Base-by-base conservation (phyloP, 2,113 vertebrate species). In the Ictidomys tridecemlineatus region DNA sequence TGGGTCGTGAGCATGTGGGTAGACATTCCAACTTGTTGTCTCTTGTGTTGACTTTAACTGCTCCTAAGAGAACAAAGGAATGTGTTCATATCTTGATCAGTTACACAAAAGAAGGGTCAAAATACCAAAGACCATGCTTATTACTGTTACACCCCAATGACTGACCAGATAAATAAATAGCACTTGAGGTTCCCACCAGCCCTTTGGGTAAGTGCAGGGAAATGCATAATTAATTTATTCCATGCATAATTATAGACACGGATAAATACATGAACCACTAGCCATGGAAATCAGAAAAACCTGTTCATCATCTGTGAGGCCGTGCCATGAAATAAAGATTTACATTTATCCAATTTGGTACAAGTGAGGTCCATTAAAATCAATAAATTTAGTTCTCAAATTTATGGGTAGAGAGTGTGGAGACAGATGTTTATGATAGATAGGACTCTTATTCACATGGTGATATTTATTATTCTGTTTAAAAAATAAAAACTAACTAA, bases 231-330 rank as follows among this genome's bases (percentile, higher is more conserved):
- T 58, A 51, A 67, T 61, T 84, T 58, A 34, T 77, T 93, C 84
- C 32, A 73, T 83, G 39, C 16, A 22, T 89, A 45, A 92, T 96
- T 89, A 51, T 74, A 39, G 53, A 63, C 48, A 34, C 30, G 42
- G 83, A 65, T 92, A 93, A 92, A 72, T 63, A 39, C 69, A 69
- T 85, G 83, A 89, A 76, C 78, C 56, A 26, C 20, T 86, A 34
- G 84, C 63, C 37, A 26, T 82, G 51, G 48, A 74, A 93, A 39
- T 86, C 56, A 84, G 87, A 79, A 93, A 28, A 73, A 86, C 53
- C 34, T 53, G 18, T 58, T 37, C 37, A 24, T 85, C 51, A 26
- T 20, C 72, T 77, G 73, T 80, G 89, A 93, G 37, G 30, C 8
- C 37, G 4, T 73, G 70, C 51, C 39, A 22, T 48, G 22, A 70